Base-by-base conservation (phyloP, 2,888 invertebrate genomes). In the Andrena dorsata region DNA sequence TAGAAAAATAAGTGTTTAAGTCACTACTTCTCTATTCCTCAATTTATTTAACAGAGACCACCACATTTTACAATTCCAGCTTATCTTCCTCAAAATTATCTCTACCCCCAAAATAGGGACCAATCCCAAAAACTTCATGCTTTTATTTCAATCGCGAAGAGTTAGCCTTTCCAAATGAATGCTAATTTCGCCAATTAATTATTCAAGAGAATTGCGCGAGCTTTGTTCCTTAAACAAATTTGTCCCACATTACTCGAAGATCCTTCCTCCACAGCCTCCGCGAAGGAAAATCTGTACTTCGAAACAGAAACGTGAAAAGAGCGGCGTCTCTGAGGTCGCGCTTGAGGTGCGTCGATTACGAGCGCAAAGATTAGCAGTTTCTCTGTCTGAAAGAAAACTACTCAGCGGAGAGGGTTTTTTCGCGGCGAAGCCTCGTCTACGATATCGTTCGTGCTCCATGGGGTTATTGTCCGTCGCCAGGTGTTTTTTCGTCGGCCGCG, bases 401-500 rank as follows among this genome's bases (percentile, higher is more conserved):
- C 35, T 30, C 47, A 20, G 23, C n/a, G 3, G 16, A 26, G 30
- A 49, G 47, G 13, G 28, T 28, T 41, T 65, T 70, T 32, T 51
- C 2, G 1, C 20, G 2, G 65, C 26, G 30, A 63, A 35, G 60
- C 41, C 49, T 58, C 53, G n/a, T 35, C n/a, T 23, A 56, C 51
- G 20, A 70, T 41, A 41, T 26, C 76, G 64, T 32, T 76, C 35
- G 23, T 32, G 20, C 35, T 23, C 71, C 41, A 61, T n/a, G 16
- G 41, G 78, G 53, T 68, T 71, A 75, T 60, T 75, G 78, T 60
- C 74, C 76, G 16, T 51, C 28, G 28, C 30, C 51, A 6, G 2
- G n/a, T 10, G 26, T 79, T 84, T 84, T 80, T 80, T 13, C 53
- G n/a, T 26, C 16, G 73, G 2, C 10, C 65, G 58, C 49, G 78